Evolutionary conservation across 2,888 invertebrate genomes (phyloP), one percentile per base, ranked within the genome.

Genomic region (Omphaloscelis lunosa): DNA sequence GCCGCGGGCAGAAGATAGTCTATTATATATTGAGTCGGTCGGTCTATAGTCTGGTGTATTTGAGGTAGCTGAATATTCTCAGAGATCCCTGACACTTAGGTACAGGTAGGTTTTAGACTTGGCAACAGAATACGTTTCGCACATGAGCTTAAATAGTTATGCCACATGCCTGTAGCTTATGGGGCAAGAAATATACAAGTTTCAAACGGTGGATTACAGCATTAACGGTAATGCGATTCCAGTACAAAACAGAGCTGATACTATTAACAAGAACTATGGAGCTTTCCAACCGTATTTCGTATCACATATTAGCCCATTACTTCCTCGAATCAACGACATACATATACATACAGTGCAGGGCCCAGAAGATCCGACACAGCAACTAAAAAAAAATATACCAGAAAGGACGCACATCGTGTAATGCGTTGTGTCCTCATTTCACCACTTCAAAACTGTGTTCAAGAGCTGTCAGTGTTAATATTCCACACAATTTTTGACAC

Each of bases 91-190:
- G 27, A 20, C 27, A 39, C 20, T 29, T 41, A 27, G 27, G 20
- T 75, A n/a, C n/a, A 15, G 17, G 17, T 34, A 27, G 20, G 9
- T 29, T 23, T 11, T 8, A 65, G 53, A 73, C n/a, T 72, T 79
- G 65, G 73, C 73, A 80, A 53, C 53, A 11, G 48, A 65, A 51
- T 59, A 41, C 15, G 48, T 63, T 80, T 29, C 58, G 17, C 20
- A 41, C 51, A 59, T 72, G 4, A 58, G 48, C 20, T 58, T 75
- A 65, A 27, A 48, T 48, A 58, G 70, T 7, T 61, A 27, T 20
- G 17, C 41, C 12, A 45, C n/a, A 45, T 12, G 45, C 17, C 66
- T 61, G 15, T 51, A 66, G 17, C 53, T 17, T 41, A 29, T 27
- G n/a, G 9, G 0, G 20, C 29, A 69, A 56, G 39, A 62, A 48